Base-by-base conservation (phyloP, 2,797 vertebrate species). In the Chanos chanos region DNA sequence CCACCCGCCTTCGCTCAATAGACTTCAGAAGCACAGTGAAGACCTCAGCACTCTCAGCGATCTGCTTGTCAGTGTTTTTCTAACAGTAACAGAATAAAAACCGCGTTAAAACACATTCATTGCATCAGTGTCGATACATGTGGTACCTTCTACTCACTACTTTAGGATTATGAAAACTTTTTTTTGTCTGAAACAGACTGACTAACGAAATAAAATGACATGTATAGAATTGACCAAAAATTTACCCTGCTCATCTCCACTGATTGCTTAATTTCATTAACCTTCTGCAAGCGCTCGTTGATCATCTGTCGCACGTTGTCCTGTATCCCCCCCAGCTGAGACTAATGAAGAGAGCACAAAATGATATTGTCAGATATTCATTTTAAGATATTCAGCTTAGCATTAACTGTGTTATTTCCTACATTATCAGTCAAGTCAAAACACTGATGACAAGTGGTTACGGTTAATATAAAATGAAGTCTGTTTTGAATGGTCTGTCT, bases 161-260 rank as follows among this genome's bases (percentile, higher is more conserved):
- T n/a, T n/a, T n/a, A n/a, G n/a, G n/a, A n/a, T n/a, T n/a, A n/a
- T n/a, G n/a, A n/a, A n/a, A n/a, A n/a, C n/a, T n/a, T n/a, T n/a
- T n/a, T n/a, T n/a, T n/a, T n/a, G n/a, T n/a, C n/a, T n/a, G n/a
- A n/a, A n/a, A n/a, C n/a, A n/a, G n/a, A n/a, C n/a, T n/a, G n/a
- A n/a, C n/a, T n/a, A n/a, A n/a, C 1, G 15, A 45, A 7, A 3
- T 2, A 31, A 3, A 18, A n/a, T 37, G 2, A 37, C 6, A 4
- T 27, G 4, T 31, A 7, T 8, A 15, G 21, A 9, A 13, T n/a
- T 13, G 1, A 6, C 49, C n/a, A 43, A 15, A 13, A n/a, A 74
- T 86, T 85, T 72, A 89, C 85, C 74, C 74, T 85, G 63, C 82
- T 81, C 21, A 82, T 72, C 58, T 82, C 71, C 63, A 85, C 51